phyloP scores from a whole-genome alignment of 2,113 vertebrate species.

The Sylvietta virens region DNA sequence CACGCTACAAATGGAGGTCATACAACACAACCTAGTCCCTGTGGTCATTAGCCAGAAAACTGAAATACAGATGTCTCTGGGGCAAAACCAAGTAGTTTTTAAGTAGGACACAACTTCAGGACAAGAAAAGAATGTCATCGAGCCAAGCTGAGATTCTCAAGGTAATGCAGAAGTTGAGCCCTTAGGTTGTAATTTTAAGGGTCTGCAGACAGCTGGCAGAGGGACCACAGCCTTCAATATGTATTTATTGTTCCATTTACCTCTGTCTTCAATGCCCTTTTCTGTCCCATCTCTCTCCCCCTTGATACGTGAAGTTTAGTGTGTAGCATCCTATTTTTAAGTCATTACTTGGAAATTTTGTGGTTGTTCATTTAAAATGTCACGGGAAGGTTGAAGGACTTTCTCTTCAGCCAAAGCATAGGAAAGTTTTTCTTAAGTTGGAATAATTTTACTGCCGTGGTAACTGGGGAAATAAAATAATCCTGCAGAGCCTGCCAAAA shows the following conservation, averaged over 20 bases:
- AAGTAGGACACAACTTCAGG: constrained; percentile 54
- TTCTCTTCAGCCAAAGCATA: not conserved
- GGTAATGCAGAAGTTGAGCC: not conserved
- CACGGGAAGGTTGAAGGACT: not conserved
- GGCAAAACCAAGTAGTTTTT: constrained; percentile 44
- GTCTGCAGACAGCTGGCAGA: not conserved
- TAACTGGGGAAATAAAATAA: constrained; percentile 13
- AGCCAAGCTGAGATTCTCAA: not conserved
- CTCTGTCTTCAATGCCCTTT: not conserved
- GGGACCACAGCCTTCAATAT: not conserved
- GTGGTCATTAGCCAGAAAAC: constrained; percentile 57
- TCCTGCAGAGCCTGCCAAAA: not conserved
- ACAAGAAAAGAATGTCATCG: constrained; percentile 4
- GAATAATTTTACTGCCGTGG: not conserved
- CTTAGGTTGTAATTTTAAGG: not conserved
- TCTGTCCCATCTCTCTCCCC: not conserved
- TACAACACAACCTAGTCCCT: constrained; percentile 19
- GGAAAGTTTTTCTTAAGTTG: not conserved
- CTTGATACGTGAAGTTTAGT: not conserved
- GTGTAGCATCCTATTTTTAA: not conserved
- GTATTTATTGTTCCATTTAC: not conserved
- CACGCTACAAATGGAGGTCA: constrained; percentile 17
- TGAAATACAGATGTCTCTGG: constrained; percentile 44
- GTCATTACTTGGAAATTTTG: not conserved
- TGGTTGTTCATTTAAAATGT: not conserved